These are phyloP conservation scores for Nyctibius bracteatus DNA, from an alignment of 2,113 vertebrate species.

Conservation along the genomic window DNA sequence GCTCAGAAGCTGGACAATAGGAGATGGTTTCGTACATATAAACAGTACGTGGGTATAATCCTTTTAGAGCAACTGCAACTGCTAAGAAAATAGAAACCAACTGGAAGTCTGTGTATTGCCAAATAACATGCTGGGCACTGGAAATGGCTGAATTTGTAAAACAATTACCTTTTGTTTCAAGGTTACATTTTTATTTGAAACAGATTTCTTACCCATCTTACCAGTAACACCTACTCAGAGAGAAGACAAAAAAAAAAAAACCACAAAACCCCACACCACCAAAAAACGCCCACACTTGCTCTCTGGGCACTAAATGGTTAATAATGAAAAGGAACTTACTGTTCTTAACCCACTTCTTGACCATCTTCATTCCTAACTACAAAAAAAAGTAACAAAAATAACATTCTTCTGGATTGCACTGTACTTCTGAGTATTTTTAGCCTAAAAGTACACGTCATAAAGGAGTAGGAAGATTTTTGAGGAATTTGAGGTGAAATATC, in stretches of 20 bases:
- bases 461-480: neutral
- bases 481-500: neutral
- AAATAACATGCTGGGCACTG: neutral
- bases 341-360: neutral
- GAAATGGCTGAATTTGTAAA: neutral
- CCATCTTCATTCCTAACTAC: neutral
- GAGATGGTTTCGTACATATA: neutral
- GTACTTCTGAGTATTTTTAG: neutral
- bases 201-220: neutral
- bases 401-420: neutral
- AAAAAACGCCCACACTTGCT: neutral
- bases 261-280: rapidly evolving
- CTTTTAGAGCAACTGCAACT: neutral
- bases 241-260: neutral
- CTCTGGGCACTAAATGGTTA: neutral
- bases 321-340: neutral
- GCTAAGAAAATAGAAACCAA: slow-evolving; percentile 11
- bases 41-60: neutral
- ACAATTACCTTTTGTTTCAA: slow-evolving; percentile 14
- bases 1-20: neutral
- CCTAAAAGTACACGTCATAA: neutral
- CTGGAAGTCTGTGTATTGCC: neutral
- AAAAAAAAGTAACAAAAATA: neutral
- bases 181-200: slow-evolving; percentile 6
- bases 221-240: neutral